A percentile compares a stretch with the other conserved stretches of the same genome.
Conservation (phyloP, 2,113 vertebrate species). For the Butastur rufipennis region DNA sequence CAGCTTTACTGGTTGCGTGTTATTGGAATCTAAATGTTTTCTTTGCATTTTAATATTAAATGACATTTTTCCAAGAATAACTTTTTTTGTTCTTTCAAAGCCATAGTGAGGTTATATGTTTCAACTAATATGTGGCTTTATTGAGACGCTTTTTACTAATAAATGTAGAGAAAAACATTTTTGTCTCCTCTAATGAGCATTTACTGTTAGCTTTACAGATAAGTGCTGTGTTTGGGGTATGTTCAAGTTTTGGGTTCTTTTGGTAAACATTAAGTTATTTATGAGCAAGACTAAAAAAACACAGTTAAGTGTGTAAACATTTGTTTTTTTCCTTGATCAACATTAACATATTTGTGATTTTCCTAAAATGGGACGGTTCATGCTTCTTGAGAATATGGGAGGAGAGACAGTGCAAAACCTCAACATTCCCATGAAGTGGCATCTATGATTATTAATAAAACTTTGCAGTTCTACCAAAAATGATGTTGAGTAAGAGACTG, state of each 20-base stretch:
- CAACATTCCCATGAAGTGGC: not conserved
- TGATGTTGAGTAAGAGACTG: not conserved
- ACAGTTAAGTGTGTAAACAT: not conserved
- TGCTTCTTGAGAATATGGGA: not conserved
- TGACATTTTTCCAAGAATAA: not conserved
- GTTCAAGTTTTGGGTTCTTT: not conserved
- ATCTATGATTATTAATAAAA: not conserved
- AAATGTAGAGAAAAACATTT: not conserved
- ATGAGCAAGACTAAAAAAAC: not conserved
- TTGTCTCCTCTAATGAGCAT: not conserved
- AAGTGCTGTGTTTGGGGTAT: not conserved
- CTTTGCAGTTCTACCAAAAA: not conserved
- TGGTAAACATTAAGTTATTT: not conserved
- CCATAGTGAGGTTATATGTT: not conserved
- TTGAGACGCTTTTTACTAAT: not conserved
- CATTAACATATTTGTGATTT: not conserved
- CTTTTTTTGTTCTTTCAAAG: not conserved
- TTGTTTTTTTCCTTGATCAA: not conserved
- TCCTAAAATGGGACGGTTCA: not conserved
- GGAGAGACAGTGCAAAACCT: not conserved
- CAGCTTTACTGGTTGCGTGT: not conserved
- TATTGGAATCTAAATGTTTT: not conserved
- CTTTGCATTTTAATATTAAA: not conserved
- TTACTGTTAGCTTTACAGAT: not conserved
- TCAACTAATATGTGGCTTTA: not conserved